Evolutionary conservation across 2,797 vertebrate species (phyloP), one percentile per base, ranked within the genome.

Genomic region (Champsocephalus esox): DNA sequence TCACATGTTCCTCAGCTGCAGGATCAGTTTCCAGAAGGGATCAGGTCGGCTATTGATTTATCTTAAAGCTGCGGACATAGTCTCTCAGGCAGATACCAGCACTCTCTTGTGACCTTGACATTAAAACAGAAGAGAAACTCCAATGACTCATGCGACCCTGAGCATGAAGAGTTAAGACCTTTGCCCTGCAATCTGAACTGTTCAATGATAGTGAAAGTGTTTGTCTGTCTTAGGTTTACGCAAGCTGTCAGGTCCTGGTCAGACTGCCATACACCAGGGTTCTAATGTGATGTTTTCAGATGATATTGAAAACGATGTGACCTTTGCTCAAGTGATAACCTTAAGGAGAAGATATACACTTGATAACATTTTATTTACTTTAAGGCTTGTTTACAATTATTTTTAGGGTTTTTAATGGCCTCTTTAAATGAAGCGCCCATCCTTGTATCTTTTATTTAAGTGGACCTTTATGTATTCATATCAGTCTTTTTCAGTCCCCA

Each of bases 21-120:
- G 82, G 83, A 87, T 91, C 86, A 87, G 80, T 84, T 91, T 88
- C 67, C 70, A 67, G 38, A 72, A 88, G 75, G 73, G 58, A 83
- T 69, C 64, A 11, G 58, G 49, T 59, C 57, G 28, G 55, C 61
- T 71, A 92, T 87, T 72, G 82, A 92, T 93, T 89, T 67, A 78
- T 88, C 71, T 71, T 51, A 61, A 72, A 75, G 75, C 67, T 50
- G n/a, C 10, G 5, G 57, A 68, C 66, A 38, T 58, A 2, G 70
- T 84, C 62, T 79, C 70, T 58, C n/a, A 21, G 65, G 59, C 41
- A 49, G 21, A 32, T 49, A 63, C 43, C n/a, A 70, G 44, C 14
- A 21, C 75, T 87, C 43, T 76, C 41, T 45, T 48, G 10, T 58
- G 86, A 88, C 89, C 83, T 89, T 90, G 81, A 86, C 70, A 66